phyloP scores from a whole-genome alignment of 2,888 invertebrate genomes.

The Microplitis deprimator region DNA sequence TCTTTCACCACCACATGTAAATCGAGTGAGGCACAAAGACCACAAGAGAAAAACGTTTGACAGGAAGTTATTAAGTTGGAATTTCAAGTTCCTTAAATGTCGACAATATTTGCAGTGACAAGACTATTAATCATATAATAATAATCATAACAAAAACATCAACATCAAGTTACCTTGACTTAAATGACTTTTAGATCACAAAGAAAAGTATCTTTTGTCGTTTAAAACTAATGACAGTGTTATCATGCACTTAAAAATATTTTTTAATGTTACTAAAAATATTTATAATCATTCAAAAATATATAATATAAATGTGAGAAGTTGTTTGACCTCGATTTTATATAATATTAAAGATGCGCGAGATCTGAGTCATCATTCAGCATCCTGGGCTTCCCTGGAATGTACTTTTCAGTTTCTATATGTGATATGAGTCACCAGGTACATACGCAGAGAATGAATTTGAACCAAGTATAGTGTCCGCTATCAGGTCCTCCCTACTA shows the following conservation, averaged over 20 bases:
- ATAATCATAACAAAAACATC: background rate
- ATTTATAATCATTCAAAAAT: conserved; percentile 17
- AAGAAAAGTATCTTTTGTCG: conserved; percentile 3
- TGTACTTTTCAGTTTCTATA: conserved; percentile 27
- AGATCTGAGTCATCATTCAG: conserved; percentile 46
- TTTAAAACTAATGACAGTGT: background rate
- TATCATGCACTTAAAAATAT: background rate
- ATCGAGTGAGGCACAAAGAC: conserved; percentile 12
- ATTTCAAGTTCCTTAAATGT: conserved; percentile 54
- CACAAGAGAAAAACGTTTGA: conserved; percentile 23
- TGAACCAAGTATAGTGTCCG: background rate
- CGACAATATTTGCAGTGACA: conserved; percentile 27
- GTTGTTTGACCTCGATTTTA: conserved; percentile 13
- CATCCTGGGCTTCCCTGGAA: conserved; percentile 48
- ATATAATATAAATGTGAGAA: conserved; percentile 1
- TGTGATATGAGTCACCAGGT: conserved; percentile 47
- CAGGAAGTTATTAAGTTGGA: conserved; percentile 57
- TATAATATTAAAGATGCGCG: conserved; percentile 9
- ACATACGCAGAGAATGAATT: conserved; percentile 19
- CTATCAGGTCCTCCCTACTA: background rate
- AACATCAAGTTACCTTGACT: conserved; percentile 20
- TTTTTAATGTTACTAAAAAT: conserved; percentile 9
- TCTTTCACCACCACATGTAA: conserved; percentile 6
- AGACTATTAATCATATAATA: conserved; percentile 41
- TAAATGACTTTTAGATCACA: conserved; percentile 24